Conservation (phyloP, 2,113 vertebrate species). For the Lagopus muta region DNA sequence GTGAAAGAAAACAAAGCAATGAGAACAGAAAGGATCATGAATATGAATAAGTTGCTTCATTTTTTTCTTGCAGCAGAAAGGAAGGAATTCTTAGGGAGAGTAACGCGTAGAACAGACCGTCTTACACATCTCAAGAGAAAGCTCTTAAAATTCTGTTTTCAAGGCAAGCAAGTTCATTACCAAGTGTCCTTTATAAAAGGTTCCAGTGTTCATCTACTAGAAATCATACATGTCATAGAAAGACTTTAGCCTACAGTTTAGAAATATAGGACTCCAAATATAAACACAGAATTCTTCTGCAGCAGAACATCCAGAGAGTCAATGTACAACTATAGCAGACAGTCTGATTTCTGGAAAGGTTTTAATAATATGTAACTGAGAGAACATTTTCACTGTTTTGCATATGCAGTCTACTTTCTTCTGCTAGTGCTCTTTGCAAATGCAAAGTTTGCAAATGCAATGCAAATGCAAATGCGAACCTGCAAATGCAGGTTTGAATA, state of each 20-base stretch:
- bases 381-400: background rate
- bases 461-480: too few relatives aligned
- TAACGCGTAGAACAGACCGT: background rate
- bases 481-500: background rate
- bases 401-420: background rate
- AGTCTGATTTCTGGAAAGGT: background rate
- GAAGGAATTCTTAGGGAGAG: background rate
- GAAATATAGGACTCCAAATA: background rate
- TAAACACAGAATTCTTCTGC: background rate
- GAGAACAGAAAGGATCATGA: background rate
- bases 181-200: background rate
- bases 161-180: background rate
- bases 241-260: background rate
- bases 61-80: background rate
- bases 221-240: background rate
- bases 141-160: conserved; percentile 6
- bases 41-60: background rate
- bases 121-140: background rate
- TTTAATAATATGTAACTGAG: background rate
- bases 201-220: background rate
- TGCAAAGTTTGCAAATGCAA: too few relatives aligned
- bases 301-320: background rate
- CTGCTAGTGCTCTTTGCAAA: background rate
- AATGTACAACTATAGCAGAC: background rate
- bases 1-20: background rate